Conservation (phyloP, 1,140 invertebrate species). For the Apis cerana region DNA sequence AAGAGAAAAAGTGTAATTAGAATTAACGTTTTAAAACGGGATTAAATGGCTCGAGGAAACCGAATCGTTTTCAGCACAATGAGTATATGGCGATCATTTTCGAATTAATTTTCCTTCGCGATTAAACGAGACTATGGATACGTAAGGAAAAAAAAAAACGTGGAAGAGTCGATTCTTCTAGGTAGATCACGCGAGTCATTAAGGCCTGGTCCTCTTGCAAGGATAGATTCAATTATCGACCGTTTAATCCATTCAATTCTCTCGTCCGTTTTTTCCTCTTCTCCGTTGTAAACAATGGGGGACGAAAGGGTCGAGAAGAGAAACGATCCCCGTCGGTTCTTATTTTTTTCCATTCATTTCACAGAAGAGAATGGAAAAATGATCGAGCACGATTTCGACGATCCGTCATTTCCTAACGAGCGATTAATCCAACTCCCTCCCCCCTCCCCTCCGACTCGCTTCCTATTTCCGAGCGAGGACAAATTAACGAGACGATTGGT, state of each 20-base stretch:
- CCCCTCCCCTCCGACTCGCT: background rate
- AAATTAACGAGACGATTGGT: slow-evolving; percentile 9
- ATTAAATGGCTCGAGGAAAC: background rate
- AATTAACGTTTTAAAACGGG: background rate
- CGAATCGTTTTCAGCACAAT: background rate
- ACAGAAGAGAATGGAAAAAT: no score
- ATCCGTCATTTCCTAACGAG: background rate
- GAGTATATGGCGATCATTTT: background rate
- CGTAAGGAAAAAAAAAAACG: background rate
- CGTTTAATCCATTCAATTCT: background rate
- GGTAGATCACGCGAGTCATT: background rate
- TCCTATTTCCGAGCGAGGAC: background rate
- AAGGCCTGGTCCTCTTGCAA: background rate
- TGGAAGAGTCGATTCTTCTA: background rate
- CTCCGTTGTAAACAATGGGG: background rate
- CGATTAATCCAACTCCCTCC: slow-evolving; percentile 31
- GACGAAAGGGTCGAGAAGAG: no score
- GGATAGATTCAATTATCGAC: slow-evolving; percentile 25
- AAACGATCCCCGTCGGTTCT: no score
- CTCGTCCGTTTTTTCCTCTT: background rate
- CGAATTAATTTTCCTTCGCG: background rate
- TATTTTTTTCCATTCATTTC: no score
- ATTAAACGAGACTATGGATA: no score
- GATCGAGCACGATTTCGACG: no score
- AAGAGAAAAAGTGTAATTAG: slow-evolving; percentile 5